Percentiles rank a stretch among this genome's conserved stretches.
Evolutionary conservation across 2,888 invertebrate genomes (phyloP).

Genomic region (Mantis religiosa): DNA sequence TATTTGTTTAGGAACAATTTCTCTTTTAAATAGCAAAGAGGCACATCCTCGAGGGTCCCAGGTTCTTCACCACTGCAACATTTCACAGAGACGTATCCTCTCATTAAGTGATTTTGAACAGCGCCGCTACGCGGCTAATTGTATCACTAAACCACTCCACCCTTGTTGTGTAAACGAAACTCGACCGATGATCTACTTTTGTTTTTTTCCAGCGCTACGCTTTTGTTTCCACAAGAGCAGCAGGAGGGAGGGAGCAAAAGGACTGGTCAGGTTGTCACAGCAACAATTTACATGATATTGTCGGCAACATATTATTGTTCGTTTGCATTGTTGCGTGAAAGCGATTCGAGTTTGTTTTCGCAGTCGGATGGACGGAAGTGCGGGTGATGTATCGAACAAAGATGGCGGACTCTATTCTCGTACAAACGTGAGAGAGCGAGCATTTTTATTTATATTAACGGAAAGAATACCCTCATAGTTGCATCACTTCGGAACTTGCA

Average conservation of each 20-base stretch:
- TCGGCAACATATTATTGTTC: neutral
- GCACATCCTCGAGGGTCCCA: too few relatives aligned
- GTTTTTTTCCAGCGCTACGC: neutral
- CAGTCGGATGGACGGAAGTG: neutral
- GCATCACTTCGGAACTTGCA: too few relatives aligned
- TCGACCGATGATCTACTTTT: neutral
- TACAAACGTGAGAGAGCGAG: neutral
- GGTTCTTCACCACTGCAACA: neutral
- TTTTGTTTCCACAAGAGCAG: neutral
- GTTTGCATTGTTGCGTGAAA: neutral
- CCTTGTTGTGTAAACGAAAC: neutral
- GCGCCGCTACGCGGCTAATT: neutral
- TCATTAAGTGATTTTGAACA: neutral
- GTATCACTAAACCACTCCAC: neutral
- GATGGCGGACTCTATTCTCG: neutral
- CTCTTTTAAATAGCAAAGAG: too few relatives aligned
- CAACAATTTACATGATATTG: neutral
- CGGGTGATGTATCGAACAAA: neutral
- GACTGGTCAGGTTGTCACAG: neutral
- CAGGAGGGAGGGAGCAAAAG: neutral
- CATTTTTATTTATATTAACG: too few relatives aligned
- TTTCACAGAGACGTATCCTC: neutral
- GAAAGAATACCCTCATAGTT: too few relatives aligned
- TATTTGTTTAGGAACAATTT: too few relatives aligned
- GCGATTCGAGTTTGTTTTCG: neutral